A percentile compares a stretch with the other conserved stretches of the same genome.
phyloP scores from a whole-genome alignment of 1,140 invertebrate species.

The Caenorhabditis brenneri region DNA sequence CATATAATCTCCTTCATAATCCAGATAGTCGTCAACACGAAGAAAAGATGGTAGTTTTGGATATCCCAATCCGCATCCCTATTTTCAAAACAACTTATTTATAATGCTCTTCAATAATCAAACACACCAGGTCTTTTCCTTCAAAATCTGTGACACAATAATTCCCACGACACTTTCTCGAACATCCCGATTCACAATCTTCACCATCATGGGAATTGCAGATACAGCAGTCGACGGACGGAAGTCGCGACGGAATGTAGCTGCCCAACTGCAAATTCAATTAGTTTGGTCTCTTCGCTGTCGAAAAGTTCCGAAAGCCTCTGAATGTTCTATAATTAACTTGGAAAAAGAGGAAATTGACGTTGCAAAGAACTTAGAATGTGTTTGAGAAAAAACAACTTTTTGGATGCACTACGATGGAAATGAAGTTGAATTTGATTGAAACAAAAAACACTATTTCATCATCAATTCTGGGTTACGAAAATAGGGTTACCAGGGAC shows the following conservation, averaged over 20 bases:
- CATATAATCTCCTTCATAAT: conserved; percentile 48
- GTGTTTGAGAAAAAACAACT: neutral
- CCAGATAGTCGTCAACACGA: conserved; percentile 54
- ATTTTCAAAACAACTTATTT: neutral
- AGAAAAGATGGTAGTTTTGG: conserved; percentile 58
- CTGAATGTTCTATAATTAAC: conserved; percentile 31
- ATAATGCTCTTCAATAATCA: neutral
- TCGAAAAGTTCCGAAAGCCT: conserved; percentile 14
- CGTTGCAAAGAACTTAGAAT: neutral
- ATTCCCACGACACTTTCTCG: conserved; percentile 64
- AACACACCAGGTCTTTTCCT: conserved; percentile 65
- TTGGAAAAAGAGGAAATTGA: neutral
- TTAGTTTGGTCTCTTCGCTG: conserved; percentile 15
- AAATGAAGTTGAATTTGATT: conserved; percentile 35
- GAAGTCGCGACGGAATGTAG: conserved; percentile 62
- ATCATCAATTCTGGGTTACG: no score
- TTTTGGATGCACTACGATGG: neutral
- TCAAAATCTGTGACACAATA: conserved; percentile 70
- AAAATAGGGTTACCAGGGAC: no score
- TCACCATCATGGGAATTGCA: conserved; percentile 67
- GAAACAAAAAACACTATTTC: neutral
- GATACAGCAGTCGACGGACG: conserved; percentile 67
- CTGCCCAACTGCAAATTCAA: conserved; percentile 62
- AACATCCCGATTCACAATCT: conserved; percentile 63
- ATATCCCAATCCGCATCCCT: conserved; percentile 67